Evolutionary conservation across 2,888 invertebrate genomes (phyloP).

Genomic region (Parthenolecanium corni): DNA sequence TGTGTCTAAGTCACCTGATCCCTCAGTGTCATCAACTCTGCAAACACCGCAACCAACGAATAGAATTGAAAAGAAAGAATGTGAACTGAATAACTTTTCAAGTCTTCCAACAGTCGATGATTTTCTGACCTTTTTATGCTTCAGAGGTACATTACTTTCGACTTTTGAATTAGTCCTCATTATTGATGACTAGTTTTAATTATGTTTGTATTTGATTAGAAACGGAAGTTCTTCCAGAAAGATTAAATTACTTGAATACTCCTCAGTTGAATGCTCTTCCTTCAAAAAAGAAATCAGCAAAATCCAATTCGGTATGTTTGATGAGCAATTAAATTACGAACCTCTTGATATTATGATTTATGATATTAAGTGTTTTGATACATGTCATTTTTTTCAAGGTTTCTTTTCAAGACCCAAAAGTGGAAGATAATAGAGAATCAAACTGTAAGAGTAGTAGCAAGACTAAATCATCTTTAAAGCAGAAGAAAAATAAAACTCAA

Average conservation of each 20-base stretch:
- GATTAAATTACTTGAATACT: constrained; percentile 32
- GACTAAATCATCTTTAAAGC: not conserved
- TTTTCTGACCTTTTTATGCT: constrained; percentile 72
- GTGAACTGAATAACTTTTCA: constrained; percentile 32
- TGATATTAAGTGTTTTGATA: not conserved
- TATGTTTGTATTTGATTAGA: constrained; percentile 22
- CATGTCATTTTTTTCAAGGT: not conserved
- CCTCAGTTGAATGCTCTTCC: constrained; percentile 27
- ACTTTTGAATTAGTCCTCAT: not conserved
- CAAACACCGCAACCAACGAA: constrained; percentile 2
- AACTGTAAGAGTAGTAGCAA: not conserved
- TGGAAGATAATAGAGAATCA: not conserved
- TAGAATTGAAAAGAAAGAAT: constrained; percentile 4
- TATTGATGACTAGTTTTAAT: not conserved
- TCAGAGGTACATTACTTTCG: constrained; percentile 48
- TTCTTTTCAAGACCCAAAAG: not conserved
- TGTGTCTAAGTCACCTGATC: constrained; percentile 3
- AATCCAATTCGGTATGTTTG: not conserved
- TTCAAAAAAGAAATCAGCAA: constrained; percentile 5
- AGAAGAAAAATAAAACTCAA: constrained; percentile 9
- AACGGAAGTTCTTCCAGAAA: constrained; percentile 31
- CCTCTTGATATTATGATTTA: no score
- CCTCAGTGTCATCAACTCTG: not conserved
- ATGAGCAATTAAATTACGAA: no score
- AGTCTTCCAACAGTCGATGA: constrained; percentile 66